Conservation (phyloP, 2,797 vertebrate species). For the Sebastolobus alascanus region DNA sequence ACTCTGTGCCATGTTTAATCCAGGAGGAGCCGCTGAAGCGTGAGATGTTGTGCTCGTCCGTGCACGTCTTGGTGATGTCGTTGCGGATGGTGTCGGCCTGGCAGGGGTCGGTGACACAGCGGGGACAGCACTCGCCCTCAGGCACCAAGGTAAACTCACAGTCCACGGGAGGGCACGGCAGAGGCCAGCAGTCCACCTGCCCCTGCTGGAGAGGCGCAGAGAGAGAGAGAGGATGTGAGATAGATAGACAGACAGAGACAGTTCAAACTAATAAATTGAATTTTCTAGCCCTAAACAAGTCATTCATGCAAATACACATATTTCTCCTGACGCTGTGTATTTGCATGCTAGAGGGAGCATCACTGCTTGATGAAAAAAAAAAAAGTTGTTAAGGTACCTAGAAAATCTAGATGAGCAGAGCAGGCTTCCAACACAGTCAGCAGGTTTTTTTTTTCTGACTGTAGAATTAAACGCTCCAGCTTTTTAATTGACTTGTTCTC, state of each 20-base stretch:
- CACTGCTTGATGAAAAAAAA: conserved; percentile 39
- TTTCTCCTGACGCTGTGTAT: conserved; percentile 66
- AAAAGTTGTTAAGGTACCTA: conserved; percentile 53
- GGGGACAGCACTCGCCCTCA: conserved; percentile 95
- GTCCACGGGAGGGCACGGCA: conserved; percentile 93
- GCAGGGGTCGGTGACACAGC: conserved; percentile 94
- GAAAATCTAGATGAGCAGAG: conserved; percentile 69
- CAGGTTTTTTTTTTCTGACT: conserved; percentile 46
- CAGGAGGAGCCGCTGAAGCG: conserved; percentile 98
- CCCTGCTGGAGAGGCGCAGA: conserved; percentile 87
- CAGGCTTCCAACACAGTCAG: conserved; percentile 64
- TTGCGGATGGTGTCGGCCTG: conserved; percentile 94
- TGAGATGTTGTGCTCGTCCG: conserved; percentile 92
- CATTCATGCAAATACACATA: conserved; percentile 53
- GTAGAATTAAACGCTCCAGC: conserved; percentile 61
- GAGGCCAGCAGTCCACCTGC: conserved; percentile 98
- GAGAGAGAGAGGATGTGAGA: conserved; percentile 26
- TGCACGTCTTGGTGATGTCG: conserved; percentile 98
- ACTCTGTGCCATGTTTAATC: conserved; percentile 98
- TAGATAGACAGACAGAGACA: conserved; percentile 2
- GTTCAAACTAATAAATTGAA: conserved; percentile 27
- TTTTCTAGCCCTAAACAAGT: conserved; percentile 40
- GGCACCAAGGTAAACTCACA: conserved; percentile 96
- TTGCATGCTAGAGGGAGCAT: conserved; percentile 57
- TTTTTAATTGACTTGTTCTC: conserved; percentile 73